phyloP scores from a whole-genome alignment of 92 coral and sea anemone species.

The Porites evermanni region DNA sequence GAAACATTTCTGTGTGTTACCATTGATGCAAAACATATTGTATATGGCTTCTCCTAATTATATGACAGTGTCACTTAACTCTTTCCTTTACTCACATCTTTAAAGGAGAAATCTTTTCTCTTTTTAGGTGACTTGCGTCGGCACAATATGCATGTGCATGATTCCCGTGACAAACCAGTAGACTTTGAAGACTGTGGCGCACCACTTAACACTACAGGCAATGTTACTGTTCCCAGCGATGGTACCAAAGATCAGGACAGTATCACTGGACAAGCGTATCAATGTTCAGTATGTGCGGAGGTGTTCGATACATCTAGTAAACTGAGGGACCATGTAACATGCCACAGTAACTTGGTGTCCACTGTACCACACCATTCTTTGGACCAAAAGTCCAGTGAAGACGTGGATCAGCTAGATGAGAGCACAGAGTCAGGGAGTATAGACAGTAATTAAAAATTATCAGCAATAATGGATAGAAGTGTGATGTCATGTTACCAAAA shows the following conservation, averaged over 20 bases:
- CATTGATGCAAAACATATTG: too few species aligned
- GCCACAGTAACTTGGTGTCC: neutral
- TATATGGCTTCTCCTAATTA: too few species aligned
- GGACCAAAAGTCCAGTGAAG: neutral
- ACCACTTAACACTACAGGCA: constrained; percentile 61
- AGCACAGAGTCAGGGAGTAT: constrained; percentile 24
- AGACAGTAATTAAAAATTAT: constrained; percentile 3
- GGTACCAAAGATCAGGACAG: constrained; percentile 34
- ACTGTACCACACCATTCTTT: neutral
- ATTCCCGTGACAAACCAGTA: constrained; percentile 75
- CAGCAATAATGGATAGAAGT: neutral
- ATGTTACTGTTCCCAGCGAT: constrained; percentile 67
- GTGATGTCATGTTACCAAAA: neutral
- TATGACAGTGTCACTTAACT: too few species aligned
- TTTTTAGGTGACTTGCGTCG: constrained; percentile 91
- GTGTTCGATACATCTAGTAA: neutral
- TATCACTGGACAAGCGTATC: neutral
- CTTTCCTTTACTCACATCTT: too few species aligned
- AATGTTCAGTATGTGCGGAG: constrained; percentile 2
- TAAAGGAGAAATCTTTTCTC: neutral
- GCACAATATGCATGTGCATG: constrained; percentile 92
- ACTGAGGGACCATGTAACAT: constrained; percentile 10
- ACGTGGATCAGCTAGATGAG: neutral
- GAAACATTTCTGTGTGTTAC: too few species aligned
- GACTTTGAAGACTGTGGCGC: constrained; percentile 73